Conservation (phyloP, 2,888 invertebrate species). For the Sclerodermus sp. region DNA sequence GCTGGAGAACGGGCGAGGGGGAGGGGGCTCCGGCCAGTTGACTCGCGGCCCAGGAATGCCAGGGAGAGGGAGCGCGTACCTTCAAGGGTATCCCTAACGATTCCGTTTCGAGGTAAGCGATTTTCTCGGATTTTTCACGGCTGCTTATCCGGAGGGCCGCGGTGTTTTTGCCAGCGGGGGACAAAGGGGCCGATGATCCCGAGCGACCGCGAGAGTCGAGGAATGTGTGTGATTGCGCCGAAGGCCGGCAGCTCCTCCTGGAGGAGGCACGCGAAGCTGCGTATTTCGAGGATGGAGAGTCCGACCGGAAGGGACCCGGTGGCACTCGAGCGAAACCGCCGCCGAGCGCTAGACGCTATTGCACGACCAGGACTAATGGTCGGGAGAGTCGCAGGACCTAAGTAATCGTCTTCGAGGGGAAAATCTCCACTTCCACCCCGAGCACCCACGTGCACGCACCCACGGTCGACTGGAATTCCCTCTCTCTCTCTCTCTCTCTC, state of each 20-base stretch:
- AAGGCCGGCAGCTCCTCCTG: not conserved
- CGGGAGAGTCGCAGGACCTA: slow-evolving; percentile 5
- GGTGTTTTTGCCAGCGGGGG: not conserved
- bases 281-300: slow-evolving; percentile 20
- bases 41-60: too few species aligned
- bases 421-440: too few species aligned
- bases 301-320: slow-evolving; percentile 20
- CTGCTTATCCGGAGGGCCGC: too few species aligned
- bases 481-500: too few species aligned
- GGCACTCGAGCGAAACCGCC: slow-evolving; percentile 20
- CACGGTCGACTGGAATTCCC: slow-evolving; percentile 6
- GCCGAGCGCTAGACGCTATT: slow-evolving; percentile 5
- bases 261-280: slow-evolving; percentile 6
- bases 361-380: slow-evolving; percentile 19
- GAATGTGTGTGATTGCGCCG: too few species aligned
- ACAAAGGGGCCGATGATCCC: slow-evolving; percentile 7
- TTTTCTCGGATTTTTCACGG: too few species aligned
- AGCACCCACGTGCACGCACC: too few species aligned
- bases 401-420: slow-evolving; percentile 13
- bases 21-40: too few species aligned
- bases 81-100: too few species aligned
- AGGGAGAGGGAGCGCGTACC: too few species aligned
- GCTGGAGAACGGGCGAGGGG: too few species aligned
- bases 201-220: not conserved
- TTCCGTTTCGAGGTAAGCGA: too few species aligned